Conservation (phyloP, 2,888 invertebrate species). For the Drosophila paramelanica region DNA sequence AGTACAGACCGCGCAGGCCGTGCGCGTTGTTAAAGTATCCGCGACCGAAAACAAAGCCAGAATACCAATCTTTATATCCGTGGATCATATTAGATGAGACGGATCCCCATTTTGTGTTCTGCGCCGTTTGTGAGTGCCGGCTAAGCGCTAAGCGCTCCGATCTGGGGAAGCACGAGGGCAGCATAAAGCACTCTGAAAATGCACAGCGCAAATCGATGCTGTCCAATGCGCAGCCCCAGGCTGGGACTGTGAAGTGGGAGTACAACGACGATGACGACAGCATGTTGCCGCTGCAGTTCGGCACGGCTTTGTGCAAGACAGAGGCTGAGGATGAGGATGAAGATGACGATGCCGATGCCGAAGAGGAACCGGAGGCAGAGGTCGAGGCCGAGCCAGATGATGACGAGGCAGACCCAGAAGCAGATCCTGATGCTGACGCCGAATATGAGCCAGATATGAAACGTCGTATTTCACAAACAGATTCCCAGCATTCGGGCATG, state of each 20-base stretch:
- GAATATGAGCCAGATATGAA: constrained; percentile 60
- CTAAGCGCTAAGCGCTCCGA: constrained; percentile 79
- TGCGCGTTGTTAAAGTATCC: constrained; percentile 74
- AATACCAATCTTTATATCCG: constrained; percentile 70
- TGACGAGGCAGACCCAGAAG: constrained; percentile 3
- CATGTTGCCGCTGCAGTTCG: constrained; percentile 47
- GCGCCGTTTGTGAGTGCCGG: constrained; percentile 71
- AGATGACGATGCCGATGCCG: constrained; percentile 34
- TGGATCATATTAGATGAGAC: constrained; percentile 75
- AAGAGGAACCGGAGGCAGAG: constrained; percentile 30
- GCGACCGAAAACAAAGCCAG: constrained; percentile 76
- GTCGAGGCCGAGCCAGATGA: constrained; percentile 37
- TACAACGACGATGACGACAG: constrained; percentile 68
- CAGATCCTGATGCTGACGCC: constrained; percentile 11
- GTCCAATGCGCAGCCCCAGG: constrained; percentile 28
- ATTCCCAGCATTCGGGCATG: constrained; percentile 74
- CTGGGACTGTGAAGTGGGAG: constrained; percentile 67
- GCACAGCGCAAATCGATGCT: constrained; percentile 63
- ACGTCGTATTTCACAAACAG: constrained; percentile 66
- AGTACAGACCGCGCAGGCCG: constrained; percentile 71
- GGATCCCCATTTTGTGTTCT: constrained; percentile 78
- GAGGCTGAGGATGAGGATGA: constrained; percentile 54
- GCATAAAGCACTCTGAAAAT: constrained; percentile 76
- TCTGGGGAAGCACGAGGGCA: constrained; percentile 76
- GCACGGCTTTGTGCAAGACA: constrained; percentile 16